These are phyloP conservation scores for Hypolimnas misippus DNA, from an alignment of 2,888 invertebrate species.

Conservation along the genomic window DNA sequence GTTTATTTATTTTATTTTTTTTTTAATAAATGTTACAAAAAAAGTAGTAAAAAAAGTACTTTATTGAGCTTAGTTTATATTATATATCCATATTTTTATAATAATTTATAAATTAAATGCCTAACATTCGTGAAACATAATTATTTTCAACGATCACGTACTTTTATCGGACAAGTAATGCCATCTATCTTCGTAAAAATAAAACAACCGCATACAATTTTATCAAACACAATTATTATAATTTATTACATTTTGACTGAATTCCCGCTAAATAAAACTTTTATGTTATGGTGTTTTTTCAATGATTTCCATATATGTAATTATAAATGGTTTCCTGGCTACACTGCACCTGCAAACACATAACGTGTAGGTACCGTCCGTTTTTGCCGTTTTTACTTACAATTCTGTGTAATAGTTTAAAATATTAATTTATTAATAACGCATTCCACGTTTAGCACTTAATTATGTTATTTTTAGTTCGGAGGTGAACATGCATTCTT, in stretches of 20 bases:
- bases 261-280: neutral
- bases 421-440: slow-evolving; percentile 17
- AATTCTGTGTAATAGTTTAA: slow-evolving; percentile 16
- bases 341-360: slow-evolving; percentile 33
- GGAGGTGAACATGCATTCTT: neutral
- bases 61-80: too few relatives aligned
- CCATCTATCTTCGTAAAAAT: slow-evolving; percentile 23
- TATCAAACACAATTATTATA: slow-evolving; percentile 16
- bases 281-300: slow-evolving; percentile 23
- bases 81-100: too few relatives aligned
- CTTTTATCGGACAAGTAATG: slow-evolving; percentile 1
- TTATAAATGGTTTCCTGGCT: slow-evolving; percentile 40
- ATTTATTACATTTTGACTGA: slow-evolving; percentile 19
- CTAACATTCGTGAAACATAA: neutral
- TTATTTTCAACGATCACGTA: neutral
- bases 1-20: too few relatives aligned
- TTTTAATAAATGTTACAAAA: too few relatives aligned
- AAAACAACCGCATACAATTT: neutral
- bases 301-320: slow-evolving; percentile 32
- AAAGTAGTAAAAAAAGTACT: too few relatives aligned
- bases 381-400: slow-evolving; percentile 7
- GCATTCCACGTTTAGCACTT: neutral
- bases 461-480: neutral
- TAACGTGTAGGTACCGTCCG: slow-evolving; percentile 18
- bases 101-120: neutral